Evolutionary conservation across 2,888 invertebrate genomes (phyloP).

Genomic region (Glaucopsyche alexis): DNA sequence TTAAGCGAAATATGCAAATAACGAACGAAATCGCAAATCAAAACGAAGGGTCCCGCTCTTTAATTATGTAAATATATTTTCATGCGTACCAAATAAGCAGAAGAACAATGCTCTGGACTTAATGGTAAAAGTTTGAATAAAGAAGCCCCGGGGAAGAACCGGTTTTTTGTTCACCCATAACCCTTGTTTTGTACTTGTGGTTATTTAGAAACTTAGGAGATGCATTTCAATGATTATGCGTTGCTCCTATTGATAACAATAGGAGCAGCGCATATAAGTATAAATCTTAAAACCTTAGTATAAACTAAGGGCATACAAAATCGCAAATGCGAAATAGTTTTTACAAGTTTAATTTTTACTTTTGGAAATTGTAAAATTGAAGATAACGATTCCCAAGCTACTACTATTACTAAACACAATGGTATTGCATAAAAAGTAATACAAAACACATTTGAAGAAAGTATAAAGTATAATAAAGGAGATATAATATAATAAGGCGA

Average conservation of each 20-base stretch:
- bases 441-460: neutral
- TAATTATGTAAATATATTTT: slow-evolving; percentile 78
- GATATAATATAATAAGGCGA: slow-evolving; percentile 54
- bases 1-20: slow-evolving; percentile 72
- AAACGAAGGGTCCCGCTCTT: slow-evolving; percentile 63
- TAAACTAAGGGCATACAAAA: too few species aligned
- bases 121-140: slow-evolving; percentile 64
- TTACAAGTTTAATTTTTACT: neutral
- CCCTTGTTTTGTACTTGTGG: slow-evolving; percentile 11
- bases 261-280: too few species aligned
- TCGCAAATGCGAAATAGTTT: too few species aligned
- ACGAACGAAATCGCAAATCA: slow-evolving; percentile 65
- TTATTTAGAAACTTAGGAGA: slow-evolving; percentile 9
- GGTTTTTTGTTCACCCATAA: slow-evolving; percentile 38
- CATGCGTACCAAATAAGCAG: slow-evolving; percentile 70
- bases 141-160: slow-evolving; percentile 60
- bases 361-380: neutral
- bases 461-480: slow-evolving; percentile 20
- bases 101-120: slow-evolving; percentile 72
- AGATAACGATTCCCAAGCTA: neutral
- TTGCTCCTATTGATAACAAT: neutral
- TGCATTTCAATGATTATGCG: neutral
- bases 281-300: too few species aligned
- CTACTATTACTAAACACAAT: neutral
- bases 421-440: neutral